Percentiles rank a stretch among this genome's conserved stretches.
phyloP scores from a whole-genome alignment of 92 coral and sea anemone species.

The Paragorgia papillata region DNA sequence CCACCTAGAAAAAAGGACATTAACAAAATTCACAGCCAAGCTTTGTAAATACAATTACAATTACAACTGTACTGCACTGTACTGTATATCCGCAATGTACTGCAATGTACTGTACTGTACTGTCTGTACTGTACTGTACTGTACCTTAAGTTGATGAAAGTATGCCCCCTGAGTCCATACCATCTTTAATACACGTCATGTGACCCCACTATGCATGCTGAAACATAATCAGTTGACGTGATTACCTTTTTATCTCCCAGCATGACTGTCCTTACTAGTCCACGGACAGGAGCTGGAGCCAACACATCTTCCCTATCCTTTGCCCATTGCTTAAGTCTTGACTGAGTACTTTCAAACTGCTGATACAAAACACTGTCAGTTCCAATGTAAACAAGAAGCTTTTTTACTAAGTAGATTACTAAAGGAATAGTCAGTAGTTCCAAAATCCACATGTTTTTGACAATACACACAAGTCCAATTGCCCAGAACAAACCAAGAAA shows the following conservation, averaged over 20 bases:
- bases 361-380: conserved; percentile 67
- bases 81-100: too few species aligned
- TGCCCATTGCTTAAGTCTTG: conserved; percentile 69
- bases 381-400: conserved; percentile 60
- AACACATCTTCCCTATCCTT: conserved; percentile 75
- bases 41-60: too few species aligned
- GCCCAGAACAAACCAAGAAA: conserved; percentile 92
- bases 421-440: conserved; percentile 80
- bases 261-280: conserved; percentile 76
- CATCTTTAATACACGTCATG: too few species aligned
- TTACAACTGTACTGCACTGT: too few species aligned
- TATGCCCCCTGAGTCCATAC: too few species aligned
- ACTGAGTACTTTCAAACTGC: conserved; percentile 43
- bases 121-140: too few species aligned
- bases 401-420: conserved; percentile 71
- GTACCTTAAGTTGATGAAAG: too few species aligned
- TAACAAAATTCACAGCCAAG: not conserved
- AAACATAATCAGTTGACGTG: too few species aligned
- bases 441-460: conserved; percentile 76
- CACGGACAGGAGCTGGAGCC: conserved; percentile 87
- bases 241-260: conserved; percentile 88
- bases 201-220: too few species aligned
- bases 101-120: too few species aligned
- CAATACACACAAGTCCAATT: conserved; percentile 73
- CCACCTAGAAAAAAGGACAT: conserved; percentile 55